These are phyloP conservation scores for Achroia grisella DNA, from an alignment of 1,140 invertebrate genomes.

Conservation along the genomic window DNA sequence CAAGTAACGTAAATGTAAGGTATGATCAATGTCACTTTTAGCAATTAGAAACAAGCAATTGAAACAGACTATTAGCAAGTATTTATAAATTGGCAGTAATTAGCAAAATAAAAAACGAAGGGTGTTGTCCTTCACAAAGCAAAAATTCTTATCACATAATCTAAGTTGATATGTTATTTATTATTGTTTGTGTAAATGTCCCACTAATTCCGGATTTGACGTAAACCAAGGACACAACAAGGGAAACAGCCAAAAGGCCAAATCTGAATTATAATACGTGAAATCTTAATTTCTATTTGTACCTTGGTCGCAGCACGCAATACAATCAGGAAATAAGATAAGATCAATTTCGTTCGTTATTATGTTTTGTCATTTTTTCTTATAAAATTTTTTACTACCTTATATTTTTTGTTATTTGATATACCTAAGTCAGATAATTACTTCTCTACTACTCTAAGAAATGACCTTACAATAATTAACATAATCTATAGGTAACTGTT, in stretches of 20 bases:
- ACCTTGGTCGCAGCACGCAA: not conserved
- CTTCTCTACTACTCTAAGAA: no score
- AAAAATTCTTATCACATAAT: conserved; percentile 11
- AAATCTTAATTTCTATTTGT: not conserved
- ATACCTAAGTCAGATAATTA: no score
- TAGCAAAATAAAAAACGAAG: no score
- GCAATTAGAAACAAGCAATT: no score
- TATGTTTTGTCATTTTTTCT: conserved; percentile 1
- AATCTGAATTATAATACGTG: conserved; percentile 1
- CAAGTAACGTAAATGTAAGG: no score
- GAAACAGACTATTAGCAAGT: no score
- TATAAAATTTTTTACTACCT: not conserved
- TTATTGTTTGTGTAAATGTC: conserved; percentile 9
- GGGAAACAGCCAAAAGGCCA: not conserved
- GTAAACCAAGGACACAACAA: not conserved
- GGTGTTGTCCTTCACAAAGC: conserved; percentile 19
- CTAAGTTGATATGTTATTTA: conserved; percentile 14
- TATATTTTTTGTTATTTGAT: no score
- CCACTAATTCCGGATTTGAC: conserved; percentile 6
- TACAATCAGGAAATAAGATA: not conserved
- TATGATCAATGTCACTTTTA: no score
- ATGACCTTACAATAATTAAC: no score
- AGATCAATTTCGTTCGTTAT: not conserved
- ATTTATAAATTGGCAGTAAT: no score
- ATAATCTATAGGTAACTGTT: no score